A percentile compares a stretch with the other conserved stretches of the same genome.
phyloP scores from a whole-genome alignment of 2,888 invertebrate species.

The Tryphoninae sp. region DNA sequence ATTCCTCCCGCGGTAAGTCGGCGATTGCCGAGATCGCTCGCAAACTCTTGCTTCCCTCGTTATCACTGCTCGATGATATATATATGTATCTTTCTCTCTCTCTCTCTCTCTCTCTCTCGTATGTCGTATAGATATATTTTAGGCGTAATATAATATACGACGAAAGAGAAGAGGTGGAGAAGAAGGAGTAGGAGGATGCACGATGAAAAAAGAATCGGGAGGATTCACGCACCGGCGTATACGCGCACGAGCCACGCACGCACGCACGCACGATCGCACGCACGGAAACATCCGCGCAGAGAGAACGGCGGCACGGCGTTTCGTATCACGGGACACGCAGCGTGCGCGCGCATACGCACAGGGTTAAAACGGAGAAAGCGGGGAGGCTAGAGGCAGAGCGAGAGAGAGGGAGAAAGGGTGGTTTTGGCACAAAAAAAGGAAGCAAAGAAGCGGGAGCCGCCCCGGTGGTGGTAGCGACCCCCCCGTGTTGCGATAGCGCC shows the following conservation, averaged over 20 bases:
- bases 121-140: conserved; percentile 15
- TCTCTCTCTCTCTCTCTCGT: background rate
- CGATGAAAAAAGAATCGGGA: conserved; percentile 17
- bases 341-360: background rate
- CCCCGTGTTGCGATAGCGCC: conserved; percentile 32
- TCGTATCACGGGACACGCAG: conserved; percentile 23
- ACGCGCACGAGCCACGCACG: conserved; percentile 13
- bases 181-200: background rate
- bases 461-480: conserved; percentile 47
- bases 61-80: background rate
- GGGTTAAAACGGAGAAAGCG: conserved; percentile 2
- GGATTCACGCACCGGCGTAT: conserved; percentile 17
- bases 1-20: conserved; percentile 5
- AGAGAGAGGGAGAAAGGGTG: conserved; percentile 6
- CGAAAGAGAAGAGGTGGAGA: background rate
- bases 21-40: background rate
- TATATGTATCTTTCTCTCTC: background rate
- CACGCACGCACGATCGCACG: conserved; percentile 27
- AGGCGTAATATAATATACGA: background rate
- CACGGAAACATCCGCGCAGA: conserved; percentile 29
- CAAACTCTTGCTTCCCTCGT: conserved; percentile 1
- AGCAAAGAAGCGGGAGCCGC: conserved; percentile 52
- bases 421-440: conserved; percentile 12
- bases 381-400: conserved; percentile 7
- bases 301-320: background rate